phyloP scores from a whole-genome alignment of 2,888 invertebrate genomes.

The Cacoxenus indagator region DNA sequence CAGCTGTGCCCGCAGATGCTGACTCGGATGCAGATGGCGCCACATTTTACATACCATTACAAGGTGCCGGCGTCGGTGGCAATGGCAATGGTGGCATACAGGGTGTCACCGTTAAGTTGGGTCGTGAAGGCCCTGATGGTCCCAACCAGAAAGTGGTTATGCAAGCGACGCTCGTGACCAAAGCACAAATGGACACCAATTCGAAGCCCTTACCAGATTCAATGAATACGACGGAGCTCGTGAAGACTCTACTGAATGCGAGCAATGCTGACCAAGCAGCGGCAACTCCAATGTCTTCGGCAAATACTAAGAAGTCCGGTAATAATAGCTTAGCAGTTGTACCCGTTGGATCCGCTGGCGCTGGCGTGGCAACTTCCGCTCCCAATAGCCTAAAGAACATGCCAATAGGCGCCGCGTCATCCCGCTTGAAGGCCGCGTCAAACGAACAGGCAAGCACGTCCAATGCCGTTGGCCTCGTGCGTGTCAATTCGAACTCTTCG shows the following conservation, averaged over 20 bases:
- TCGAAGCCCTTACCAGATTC: conserved; percentile 68
- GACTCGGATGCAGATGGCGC: conserved; percentile 74
- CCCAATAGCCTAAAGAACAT: conserved; percentile 58
- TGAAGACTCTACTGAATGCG: conserved; percentile 66
- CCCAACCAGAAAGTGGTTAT: conserved; percentile 76
- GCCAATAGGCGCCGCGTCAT: conserved; percentile 74
- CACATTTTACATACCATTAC: conserved; percentile 77
- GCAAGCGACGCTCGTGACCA: conserved; percentile 77
- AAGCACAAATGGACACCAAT: conserved; percentile 72
- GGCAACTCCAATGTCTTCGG: conserved; percentile 24
- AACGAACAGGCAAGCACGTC: conserved; percentile 41
- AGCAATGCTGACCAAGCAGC: conserved; percentile 41
- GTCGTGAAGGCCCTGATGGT: conserved; percentile 76
- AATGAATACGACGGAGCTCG: conserved; percentile 69
- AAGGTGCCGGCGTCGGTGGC: conserved; percentile 69
- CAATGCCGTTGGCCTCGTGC: conserved; percentile 48
- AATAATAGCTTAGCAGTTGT: conserved; percentile 30
- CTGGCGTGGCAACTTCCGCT: conserved; percentile 29
- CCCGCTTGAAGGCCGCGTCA: conserved; percentile 65
- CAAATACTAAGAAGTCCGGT: conserved; percentile 12
- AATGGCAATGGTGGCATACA: conserved; percentile 72
- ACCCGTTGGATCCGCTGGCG: conserved; percentile 41
- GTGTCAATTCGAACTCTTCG: conserved; percentile 70
- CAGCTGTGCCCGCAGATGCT: conserved; percentile 50
- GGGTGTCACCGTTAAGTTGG: conserved; percentile 77